These are phyloP conservation scores for Alviniconcha marisindica DNA, from an alignment of 1,140 invertebrate species.

Conservation along the genomic window DNA sequence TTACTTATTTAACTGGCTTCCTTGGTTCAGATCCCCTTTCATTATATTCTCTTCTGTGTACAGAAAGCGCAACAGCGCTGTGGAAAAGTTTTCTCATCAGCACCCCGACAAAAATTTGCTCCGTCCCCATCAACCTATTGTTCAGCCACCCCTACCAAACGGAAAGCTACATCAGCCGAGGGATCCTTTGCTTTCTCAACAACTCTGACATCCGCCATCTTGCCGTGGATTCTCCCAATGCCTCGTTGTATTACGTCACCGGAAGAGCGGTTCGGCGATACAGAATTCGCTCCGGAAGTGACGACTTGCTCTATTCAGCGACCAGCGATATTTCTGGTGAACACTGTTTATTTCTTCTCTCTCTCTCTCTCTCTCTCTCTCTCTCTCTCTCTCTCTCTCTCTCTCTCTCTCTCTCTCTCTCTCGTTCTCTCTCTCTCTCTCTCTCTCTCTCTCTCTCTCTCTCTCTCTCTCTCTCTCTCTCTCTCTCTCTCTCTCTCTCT, in stretches of 20 bases:
- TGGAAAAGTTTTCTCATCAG: background rate
- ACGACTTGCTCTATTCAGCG: background rate
- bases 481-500: too few relatives aligned
- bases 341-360: too few relatives aligned
- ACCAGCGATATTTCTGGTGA: background rate
- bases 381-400: too few relatives aligned
- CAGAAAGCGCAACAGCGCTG: background rate
- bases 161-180: too few relatives aligned
- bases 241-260: background rate
- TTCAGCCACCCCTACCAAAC: background rate
- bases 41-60: too few relatives aligned
- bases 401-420: too few relatives aligned
- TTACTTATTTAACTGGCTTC: too few relatives aligned
- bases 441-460: too few relatives aligned
- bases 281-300: background rate
- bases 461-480: too few relatives aligned
- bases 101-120: background rate
- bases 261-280: background rate
- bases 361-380: too few relatives aligned
- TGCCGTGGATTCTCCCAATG: background rate
- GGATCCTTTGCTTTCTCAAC: background rate
- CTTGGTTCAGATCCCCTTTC: too few relatives aligned
- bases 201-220: background rate
- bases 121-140: slow-evolving; percentile 2
- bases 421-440: too few relatives aligned